Evolutionary conservation across 2,797 vertebrate species (phyloP), one percentile per base, ranked within the genome.

Genomic region (Onychomys torridus): DNA sequence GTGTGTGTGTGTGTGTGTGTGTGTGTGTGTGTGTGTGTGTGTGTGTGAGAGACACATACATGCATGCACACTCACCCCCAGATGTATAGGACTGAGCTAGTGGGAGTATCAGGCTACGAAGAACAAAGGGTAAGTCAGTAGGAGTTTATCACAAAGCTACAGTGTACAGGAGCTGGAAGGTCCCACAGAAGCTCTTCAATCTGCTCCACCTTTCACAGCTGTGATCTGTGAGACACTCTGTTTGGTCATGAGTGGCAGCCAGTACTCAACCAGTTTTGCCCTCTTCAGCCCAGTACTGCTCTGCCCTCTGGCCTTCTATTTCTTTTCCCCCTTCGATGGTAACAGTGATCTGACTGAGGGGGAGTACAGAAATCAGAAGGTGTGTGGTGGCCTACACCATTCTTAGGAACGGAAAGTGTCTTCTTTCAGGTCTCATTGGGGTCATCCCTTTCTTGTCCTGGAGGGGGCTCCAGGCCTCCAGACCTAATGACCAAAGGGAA

Each of bases 381-480:
- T 32, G 12, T n/a, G 19, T 85, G 34, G 46, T 13, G 17, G 40
- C 34, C 17, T 65, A 46, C 5, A 46, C 49, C 14, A 7, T 43
- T 83, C 91, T 92, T 52, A 76, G 0, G 61, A 63, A 59, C 37
- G 40, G 52, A 67, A 79, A 34, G 49, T 25, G 19, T 17, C 57
- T 52, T 67, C 46, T 87, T 57, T 71, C 77, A 84, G 52, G 71
- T 76, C 21, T 94, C 87, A 61, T 8, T n/a, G 29, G 32, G 40
- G 37, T 76, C 90, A 92, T 65, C 79, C 93, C 49, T 94, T 67
- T 84, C 46, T 89, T 46, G 17, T 25, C 96, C 95, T 63, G 65
- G 59, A 96, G 40, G 81, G 88, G 92, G 65, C 88, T 94, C 69
- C 87, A 84, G n/a, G 40, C 69, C 69, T 76, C 57, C n/a, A 94